Evolutionary conservation across 2,797 vertebrate genomes (phyloP).

Genomic region (Remorina albescens): DNA sequence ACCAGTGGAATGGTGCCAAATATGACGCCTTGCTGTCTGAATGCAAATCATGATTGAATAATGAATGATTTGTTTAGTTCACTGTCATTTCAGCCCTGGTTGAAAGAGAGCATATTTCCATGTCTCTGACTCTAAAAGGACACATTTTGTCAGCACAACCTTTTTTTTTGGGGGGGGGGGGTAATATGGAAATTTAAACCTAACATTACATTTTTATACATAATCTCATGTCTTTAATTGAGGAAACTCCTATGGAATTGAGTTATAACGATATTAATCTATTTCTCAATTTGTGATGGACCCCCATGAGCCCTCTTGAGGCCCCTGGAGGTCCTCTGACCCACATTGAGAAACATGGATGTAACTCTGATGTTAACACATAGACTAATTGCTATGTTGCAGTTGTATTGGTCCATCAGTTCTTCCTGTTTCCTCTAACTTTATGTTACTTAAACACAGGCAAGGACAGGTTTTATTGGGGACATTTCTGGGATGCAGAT

Average conservation of each 20-base stretch:
- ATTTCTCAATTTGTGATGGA: slow-evolving; percentile 71
- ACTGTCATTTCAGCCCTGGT: slow-evolving; percentile 26
- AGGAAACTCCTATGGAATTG: slow-evolving; percentile 63
- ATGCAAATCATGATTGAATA: slow-evolving; percentile 76
- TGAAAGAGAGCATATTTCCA: slow-evolving; percentile 12
- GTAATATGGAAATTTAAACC: slow-evolving; percentile 17
- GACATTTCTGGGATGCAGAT: too few relatives aligned
- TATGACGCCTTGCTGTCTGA: slow-evolving; percentile 61
- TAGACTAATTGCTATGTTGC: too few relatives aligned
- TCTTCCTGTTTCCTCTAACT: background rate
- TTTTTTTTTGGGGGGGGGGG: slow-evolving; percentile 29
- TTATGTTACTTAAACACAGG: background rate
- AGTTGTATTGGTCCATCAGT: background rate
- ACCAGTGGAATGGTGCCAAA: slow-evolving; percentile 65
- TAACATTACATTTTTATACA: slow-evolving; percentile 28
- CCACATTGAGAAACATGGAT: slow-evolving; percentile 49
- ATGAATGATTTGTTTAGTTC: slow-evolving; percentile 70
- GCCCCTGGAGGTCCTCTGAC: slow-evolving; percentile 63
- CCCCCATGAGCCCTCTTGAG: slow-evolving; percentile 32
- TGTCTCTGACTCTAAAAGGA: slow-evolving; percentile 35
- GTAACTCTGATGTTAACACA: background rate
- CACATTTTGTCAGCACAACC: slow-evolving; percentile 4
- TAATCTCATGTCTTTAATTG: slow-evolving; percentile 59
- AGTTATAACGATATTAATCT: slow-evolving; percentile 66
- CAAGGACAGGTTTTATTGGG: too few relatives aligned